Evolutionary conservation across 2,888 invertebrate genomes (phyloP).

Genomic region (Pyrgus malvae): DNA sequence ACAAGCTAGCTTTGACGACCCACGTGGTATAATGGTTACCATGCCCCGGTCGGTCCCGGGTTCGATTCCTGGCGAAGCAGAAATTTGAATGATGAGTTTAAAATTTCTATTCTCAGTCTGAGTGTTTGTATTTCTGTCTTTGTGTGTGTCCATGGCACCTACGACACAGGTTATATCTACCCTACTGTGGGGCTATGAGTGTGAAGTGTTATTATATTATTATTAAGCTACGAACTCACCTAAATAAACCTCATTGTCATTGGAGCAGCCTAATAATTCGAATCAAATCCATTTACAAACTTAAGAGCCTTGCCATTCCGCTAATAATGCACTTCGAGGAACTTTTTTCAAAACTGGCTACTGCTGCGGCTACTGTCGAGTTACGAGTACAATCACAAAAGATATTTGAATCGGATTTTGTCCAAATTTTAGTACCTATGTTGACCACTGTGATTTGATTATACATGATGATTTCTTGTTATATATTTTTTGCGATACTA

Average conservation of each 20-base stretch:
- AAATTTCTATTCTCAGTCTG: too few relatives aligned
- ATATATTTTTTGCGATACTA: not conserved
- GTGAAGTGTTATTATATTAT: too few relatives aligned
- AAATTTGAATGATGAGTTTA: too few relatives aligned
- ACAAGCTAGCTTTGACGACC: too few relatives aligned
- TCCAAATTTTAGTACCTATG: constrained; percentile 11
- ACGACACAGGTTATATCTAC: too few relatives aligned
- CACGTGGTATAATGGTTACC: too few relatives aligned
- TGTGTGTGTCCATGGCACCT: too few relatives aligned
- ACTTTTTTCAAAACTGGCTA: constrained; percentile 5
- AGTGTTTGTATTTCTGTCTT: too few relatives aligned
- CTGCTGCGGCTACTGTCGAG: not conserved
- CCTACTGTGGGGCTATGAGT: too few relatives aligned
- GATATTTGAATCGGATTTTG: constrained; percentile 13
- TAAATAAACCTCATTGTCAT: constrained; percentile 42
- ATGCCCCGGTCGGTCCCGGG: too few relatives aligned
- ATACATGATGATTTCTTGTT: constrained; percentile 14
- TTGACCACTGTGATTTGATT: constrained; percentile 8
- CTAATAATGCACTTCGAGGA: constrained; percentile 20
- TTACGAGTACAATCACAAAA: constrained; percentile 7
- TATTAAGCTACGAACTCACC: too few relatives aligned
- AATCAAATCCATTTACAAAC: constrained; percentile 25
- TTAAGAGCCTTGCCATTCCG: constrained; percentile 3
- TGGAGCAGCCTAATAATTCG: constrained; percentile 38
- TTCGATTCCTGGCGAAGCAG: too few relatives aligned